A percentile compares a stretch with the other conserved stretches of the same genome.
These are phyloP conservation scores for Lithophane semibrunnea DNA, from an alignment of 2,888 invertebrate genomes.

Conservation along the genomic window DNA sequence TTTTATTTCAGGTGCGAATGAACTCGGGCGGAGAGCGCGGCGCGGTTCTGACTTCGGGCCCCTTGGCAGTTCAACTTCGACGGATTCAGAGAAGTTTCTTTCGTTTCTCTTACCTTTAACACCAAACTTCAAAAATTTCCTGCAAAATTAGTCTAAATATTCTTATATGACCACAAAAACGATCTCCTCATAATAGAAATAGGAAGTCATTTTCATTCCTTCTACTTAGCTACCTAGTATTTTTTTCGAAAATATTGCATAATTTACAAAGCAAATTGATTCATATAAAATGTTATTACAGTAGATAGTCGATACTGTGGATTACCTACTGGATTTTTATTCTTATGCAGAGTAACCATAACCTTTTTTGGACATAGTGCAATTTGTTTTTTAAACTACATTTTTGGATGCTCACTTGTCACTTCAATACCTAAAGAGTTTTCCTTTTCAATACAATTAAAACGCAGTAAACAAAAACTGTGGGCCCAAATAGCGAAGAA, in stretches of 20 bases:
- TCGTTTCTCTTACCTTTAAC: neutral
- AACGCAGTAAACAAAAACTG: neutral
- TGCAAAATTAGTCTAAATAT: neutral
- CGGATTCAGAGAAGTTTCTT: slow-evolving; percentile 67
- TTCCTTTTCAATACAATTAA: neutral
- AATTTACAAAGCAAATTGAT: neutral
- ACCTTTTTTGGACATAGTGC: neutral
- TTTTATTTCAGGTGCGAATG: slow-evolving; percentile 65
- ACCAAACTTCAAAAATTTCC: neutral
- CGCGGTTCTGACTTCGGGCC: neutral
- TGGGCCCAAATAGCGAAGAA: too few species aligned
- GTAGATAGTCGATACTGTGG: too few species aligned
- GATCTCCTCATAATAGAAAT: neutral
- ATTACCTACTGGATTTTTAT: too few species aligned
- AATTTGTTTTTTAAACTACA: neutral
- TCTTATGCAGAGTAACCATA: neutral
- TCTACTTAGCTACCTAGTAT: neutral
- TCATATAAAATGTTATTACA: neutral
- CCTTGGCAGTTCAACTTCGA: neutral
- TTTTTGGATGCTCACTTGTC: neutral
- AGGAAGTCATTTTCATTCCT: too few species aligned
- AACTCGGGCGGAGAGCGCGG: neutral
- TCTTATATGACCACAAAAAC: neutral
- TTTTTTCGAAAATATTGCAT: neutral
- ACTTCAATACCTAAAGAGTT: neutral